Evolutionary conservation across 2,888 invertebrate genomes (phyloP), one percentile per base, ranked within the genome.

Genomic region (Plebejus anna): DNA sequence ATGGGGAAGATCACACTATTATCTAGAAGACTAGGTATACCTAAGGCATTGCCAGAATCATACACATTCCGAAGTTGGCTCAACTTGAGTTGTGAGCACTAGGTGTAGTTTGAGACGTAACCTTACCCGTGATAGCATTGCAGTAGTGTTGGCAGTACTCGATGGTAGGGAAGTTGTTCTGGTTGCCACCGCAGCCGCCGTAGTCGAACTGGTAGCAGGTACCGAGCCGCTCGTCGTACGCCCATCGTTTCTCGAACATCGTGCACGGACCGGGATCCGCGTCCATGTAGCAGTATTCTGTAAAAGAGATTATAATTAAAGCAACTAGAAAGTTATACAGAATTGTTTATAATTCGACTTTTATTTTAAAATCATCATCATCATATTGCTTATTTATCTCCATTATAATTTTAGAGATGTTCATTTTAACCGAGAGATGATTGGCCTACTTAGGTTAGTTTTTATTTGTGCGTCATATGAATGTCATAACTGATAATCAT

Each of bases 171-270:
- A 97, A 98, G 86, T 96, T 96, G 88, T 98, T 98, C 75, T 94
- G 92, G 87, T 98, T 98, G 51, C 97, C 97, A 2, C 95, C 95
- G 84, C 98, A 98, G 76, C 98, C 98, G 5, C 97, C 96, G 85
- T 96, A 98, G 75, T 94, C 88, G 92, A 98, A 98, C 82, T 95
- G 95, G 79, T 95, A 95, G 88, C 98, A 98, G 16, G 95, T 94
- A 57, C 97, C 97, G 75, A 96, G 95, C 11, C 89, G 84, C 55
- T 95, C 93, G 85, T 97, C 96, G 87, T 97, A 98, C 84, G 95
- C 96, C 96, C 96, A 98, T 77, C 95, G 95, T 0, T 93, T 88
- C 80, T 91, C 85, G 75, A 91, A 87, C 2, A 94, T 90, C 51
- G 94, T 89, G 85, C 98, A 98, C 0, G 95, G 95, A 0, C 98